Base-by-base conservation (phyloP, 2,797 vertebrate genomes). In the Neoniphon sammara region DNA sequence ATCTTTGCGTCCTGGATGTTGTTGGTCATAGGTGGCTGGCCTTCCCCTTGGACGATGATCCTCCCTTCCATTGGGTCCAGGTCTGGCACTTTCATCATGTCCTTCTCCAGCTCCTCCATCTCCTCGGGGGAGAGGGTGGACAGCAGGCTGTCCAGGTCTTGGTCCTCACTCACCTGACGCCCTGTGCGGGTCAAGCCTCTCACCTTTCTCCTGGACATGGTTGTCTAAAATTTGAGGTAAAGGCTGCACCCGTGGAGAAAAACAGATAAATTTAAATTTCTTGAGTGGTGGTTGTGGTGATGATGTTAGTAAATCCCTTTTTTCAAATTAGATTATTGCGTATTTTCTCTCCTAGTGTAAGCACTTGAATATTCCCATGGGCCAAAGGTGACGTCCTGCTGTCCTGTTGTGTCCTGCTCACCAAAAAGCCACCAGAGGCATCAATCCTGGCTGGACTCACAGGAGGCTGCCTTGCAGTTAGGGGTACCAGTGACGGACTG, bases 81-180 rank as follows among this genome's bases (percentile, higher is more conserved):
- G 73, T 98, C 97, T 1, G 92, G 95, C 58, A 94, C 94, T 9
- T 96, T 96, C 91, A 96, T 87, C 73, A 95, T 93, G 85, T 98
- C 98, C 84, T 96, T 95, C 88, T 98, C 91, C 89, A 99, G 92
- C 90, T 98, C 96, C 78, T 98, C 95, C 95, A 99, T 87, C 90
- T 99, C 97, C 90, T 99, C 98, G 0, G 97, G 96, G 49, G 97
- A 98, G 69, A 99, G 94, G 44, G 96, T 97, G 58, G 96, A 97
- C 90, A 99, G 89, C 88, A 99, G 92, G 76, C 90, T 97, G 90
- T 99, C 98, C 46, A 99, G 95, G 82, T 99, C 98, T 0, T 97
- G 97, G 88, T 99, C 98, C 81, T 99, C 98, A 11, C 98, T 99
- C 85, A 99, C 98, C 94, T 98, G 97, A 53, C 97, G 95, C 64